Base-by-base conservation (phyloP, 92 coral and sea anemone species). In the Phymanthus crucifer region DNA sequence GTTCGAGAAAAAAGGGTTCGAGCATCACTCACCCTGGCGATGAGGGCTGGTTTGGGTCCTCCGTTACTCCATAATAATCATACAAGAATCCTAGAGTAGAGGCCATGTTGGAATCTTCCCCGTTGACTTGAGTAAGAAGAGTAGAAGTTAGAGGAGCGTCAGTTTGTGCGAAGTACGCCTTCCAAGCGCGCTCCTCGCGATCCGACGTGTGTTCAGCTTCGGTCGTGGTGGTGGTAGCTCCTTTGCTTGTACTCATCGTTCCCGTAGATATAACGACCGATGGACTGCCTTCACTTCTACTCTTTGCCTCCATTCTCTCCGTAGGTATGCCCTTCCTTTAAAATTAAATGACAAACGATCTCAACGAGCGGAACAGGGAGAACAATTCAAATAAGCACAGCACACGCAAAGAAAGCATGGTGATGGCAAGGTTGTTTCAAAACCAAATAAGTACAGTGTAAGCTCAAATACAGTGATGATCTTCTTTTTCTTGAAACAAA, bases 81-180 rank as follows among this genome's bases (percentile, higher is more conserved):
- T 96, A 96, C 68, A 96, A 85, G 70, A 96, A 91, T 29, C 99
- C 99, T 64, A 96, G 90, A 24, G 94, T 89, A 35, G 94, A 88
- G 38, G 99, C 95, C 97, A 96, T 94, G 57, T 83, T 93, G 9
- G 92, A 83, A 80, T 96, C 99, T 80, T 96, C 99, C 47, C 98
- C 99, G 68, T 87, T 96, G 75, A 96, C 97, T 75, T 91, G 96
- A 13, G 96, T 88, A 70, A 96, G 87, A 21, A 96, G 86, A n/a
- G 97, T 83, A 18, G 97, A 88, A 29, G 99, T 83, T 21, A 96
- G 84, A 31, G 96, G 89, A 36, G 96, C 90, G 90, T 93, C 97
- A 2, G 91, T 86, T 75, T 93, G 93, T 27, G 99, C 91, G 67
- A 96, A 94, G 73, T 96, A 96, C 10, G 99, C 96, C 48, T 96